Base-by-base conservation (phyloP, 92 coral and sea anemone genomes). In the Paragorgia papillata region DNA sequence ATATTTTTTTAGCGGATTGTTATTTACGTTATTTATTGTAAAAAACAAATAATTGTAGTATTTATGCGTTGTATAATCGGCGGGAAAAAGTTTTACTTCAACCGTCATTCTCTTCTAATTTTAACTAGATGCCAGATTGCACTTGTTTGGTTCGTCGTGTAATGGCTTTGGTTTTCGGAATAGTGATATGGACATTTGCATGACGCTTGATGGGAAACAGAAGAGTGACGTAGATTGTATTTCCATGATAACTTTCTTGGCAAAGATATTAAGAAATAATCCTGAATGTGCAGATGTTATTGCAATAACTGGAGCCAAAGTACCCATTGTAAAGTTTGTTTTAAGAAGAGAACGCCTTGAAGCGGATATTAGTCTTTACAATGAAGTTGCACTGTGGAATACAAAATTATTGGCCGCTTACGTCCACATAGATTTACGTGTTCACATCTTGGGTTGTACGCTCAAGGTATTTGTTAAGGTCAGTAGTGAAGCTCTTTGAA, bases 401-500 rank as follows among this genome's bases (percentile, higher is more conserved):
- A 90, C 99, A 35, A 74, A 73, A 67, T 69, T 95, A 89, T 59
- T 95, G 50, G 89, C 90, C 10, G 77, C 89, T 7, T 95, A 95
- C 66, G 89, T 91, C 37, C 57, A 59, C 30, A 73, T 90, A n/a
- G 99, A 95, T 56, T 86, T 80, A 22, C 90, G 99, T 14, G 97
- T 95, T 35, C 73, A 82, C 1, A 66, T 84, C 40, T 76, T 95
- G 66, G 98, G 99, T 3, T 95, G 84, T 56, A 87, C 99, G 24
- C 80, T 95, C 29, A 95, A 94, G 74, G 83, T 95, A 13, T 95
- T 95, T 83, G 99, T 92, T 0, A 95, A 95, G 97, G 99, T 89
- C 66, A 27, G 86, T 54, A 17, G 18, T 10, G 10, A 24, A 1
- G 28, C 32, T 41, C n/a, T 31, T 15, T 28, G 21, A 43, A 20